phyloP scores from a whole-genome alignment of 2,113 vertebrate genomes.

The Prionailurus bengalensis region DNA sequence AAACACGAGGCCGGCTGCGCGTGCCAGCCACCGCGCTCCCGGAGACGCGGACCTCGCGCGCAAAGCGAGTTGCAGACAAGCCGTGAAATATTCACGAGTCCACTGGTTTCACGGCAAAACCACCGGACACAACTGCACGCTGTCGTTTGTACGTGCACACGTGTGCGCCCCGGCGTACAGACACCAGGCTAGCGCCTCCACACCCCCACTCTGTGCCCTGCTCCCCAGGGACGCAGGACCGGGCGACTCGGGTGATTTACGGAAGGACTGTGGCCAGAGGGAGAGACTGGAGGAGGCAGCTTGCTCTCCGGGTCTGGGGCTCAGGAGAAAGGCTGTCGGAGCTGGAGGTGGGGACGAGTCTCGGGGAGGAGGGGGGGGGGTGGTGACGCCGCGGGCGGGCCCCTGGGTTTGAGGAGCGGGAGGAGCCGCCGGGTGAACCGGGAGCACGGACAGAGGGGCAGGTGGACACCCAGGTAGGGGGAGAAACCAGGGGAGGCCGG shows the following conservation, averaged over 20 bases:
- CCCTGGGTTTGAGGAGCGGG: background rate
- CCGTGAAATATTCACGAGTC: background rate
- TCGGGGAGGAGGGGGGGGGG: rapidly evolving
- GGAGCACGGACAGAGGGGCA: background rate
- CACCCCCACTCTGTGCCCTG: rapidly evolving
- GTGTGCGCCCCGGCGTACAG: rapidly evolving
- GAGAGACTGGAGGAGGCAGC: background rate
- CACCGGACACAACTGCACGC: rapidly evolving
- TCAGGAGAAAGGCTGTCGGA: too few species aligned
- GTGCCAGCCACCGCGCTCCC: rapidly evolving
- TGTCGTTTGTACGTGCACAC: rapidly evolving
- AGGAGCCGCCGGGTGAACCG: rapidly evolving
- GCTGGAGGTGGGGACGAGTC: rapidly evolving
- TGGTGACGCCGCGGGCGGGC: background rate
- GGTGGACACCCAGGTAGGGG: too few species aligned
- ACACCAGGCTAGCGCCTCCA: rapidly evolving
- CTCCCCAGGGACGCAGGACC: rapidly evolving
- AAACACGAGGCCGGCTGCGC: rapidly evolving
- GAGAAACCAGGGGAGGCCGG: background rate
- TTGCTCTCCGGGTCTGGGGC: background rate
- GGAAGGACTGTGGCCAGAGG: background rate
- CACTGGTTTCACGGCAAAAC: background rate
- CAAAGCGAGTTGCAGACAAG: background rate
- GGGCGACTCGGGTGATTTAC: too few species aligned
- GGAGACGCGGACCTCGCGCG: background rate